phyloP scores from a whole-genome alignment of 1,140 invertebrate species.

The Theocolax elegans region DNA sequence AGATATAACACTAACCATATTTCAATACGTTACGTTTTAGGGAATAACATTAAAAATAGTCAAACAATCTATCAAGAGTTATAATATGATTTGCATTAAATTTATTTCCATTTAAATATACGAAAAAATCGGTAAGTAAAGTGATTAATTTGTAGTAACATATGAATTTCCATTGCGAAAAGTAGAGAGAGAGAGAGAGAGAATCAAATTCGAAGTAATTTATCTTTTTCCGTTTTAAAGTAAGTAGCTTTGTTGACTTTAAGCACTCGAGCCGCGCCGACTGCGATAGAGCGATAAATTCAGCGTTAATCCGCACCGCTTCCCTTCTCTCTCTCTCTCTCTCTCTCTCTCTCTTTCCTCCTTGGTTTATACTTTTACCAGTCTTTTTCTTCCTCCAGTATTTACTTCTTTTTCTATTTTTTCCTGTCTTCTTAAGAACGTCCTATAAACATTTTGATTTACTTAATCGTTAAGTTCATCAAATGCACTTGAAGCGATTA shows the following conservation, averaged over 20 bases:
- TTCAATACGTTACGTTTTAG: no score
- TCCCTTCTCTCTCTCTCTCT: constrained; percentile 10
- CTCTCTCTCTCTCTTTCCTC: background rate
- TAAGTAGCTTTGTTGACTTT: constrained; percentile 5
- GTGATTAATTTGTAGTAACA: constrained; percentile 6
- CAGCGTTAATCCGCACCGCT: constrained; percentile 18
- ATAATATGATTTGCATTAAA: no score
- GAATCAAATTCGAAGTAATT: constrained; percentile 22
- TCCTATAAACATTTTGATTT: constrained; percentile 46
- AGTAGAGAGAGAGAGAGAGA: no score
- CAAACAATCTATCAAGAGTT: no score
- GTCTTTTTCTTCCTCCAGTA: no score
- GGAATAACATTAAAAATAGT: no score
- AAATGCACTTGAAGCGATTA: constrained; percentile 20
- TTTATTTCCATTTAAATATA: no score
- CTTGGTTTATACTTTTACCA: no score
- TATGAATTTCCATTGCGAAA: constrained; percentile 1
- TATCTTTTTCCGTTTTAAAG: constrained; percentile 10
- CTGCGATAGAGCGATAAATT: constrained; percentile 34
- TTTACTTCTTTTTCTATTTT: background rate
- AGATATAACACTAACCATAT: no score
- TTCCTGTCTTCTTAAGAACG: constrained; percentile 30
- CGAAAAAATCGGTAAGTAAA: no score
- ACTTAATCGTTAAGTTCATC: constrained; percentile 49
- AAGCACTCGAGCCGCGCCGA: background rate